Evolutionary conservation across 2,888 invertebrate genomes (phyloP).

Genomic region (Atethmia centrago): DNA sequence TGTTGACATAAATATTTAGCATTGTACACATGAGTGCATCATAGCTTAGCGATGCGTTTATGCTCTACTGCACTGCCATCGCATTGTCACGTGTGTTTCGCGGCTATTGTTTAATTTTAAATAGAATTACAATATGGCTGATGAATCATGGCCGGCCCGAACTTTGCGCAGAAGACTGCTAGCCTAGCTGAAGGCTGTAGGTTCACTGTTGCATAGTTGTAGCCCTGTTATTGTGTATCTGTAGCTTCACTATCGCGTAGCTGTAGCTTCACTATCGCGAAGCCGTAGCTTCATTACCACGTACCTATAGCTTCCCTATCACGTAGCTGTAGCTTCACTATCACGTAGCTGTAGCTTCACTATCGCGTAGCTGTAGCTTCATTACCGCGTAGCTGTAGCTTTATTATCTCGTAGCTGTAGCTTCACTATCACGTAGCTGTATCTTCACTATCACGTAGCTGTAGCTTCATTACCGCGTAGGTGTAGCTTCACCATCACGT

Average conservation of each 20-base stretch:
- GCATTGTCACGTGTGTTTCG: not conserved
- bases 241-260: too few species aligned
- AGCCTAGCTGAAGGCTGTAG: not conserved
- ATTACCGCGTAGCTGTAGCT: too few species aligned
- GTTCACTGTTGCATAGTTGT: not conserved
- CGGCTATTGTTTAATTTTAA: not conserved
- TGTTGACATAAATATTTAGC: not conserved
- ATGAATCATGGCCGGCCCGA: not conserved
- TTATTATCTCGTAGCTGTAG: too few species aligned
- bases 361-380: not conserved
- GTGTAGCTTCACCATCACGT: not conserved
- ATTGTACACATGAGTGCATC: not conserved
- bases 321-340: not conserved
- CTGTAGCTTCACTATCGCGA: not conserved
- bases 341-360: not conserved
- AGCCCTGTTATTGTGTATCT: not conserved
- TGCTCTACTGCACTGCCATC: not conserved
- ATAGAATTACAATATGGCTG: not conserved
- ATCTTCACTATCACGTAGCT: too few species aligned
- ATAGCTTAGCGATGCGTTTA: not conserved
- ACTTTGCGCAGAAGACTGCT: not conserved
- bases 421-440: too few species aligned
- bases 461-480: too few species aligned
- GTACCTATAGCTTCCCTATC: too few species aligned
- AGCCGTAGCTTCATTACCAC: not conserved